phyloP scores from a whole-genome alignment of 2,888 invertebrate genomes.

The Mycalesis mineus region DNA sequence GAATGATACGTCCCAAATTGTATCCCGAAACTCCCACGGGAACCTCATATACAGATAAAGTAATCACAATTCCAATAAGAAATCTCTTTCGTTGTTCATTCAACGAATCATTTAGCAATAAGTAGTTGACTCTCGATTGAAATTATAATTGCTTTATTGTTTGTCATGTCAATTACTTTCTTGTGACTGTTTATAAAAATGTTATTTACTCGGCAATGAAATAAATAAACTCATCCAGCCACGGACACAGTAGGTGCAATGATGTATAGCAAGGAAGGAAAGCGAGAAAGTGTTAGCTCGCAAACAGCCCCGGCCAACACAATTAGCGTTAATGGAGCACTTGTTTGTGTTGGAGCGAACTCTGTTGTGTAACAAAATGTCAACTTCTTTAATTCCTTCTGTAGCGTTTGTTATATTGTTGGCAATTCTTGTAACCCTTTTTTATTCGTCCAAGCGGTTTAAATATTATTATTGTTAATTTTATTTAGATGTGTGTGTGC shows the following conservation, averaged over 20 bases:
- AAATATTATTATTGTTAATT: too few relatives aligned
- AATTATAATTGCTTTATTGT: too few relatives aligned
- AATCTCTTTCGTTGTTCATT: too few relatives aligned
- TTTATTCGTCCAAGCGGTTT: background rate
- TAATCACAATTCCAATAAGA: too few relatives aligned
- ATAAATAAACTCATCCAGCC: background rate
- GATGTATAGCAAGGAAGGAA: constrained; percentile 16
- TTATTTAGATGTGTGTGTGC: too few relatives aligned
- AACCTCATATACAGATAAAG: too few relatives aligned
- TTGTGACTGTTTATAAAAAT: too few relatives aligned
- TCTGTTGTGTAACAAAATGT: constrained; percentile 26
- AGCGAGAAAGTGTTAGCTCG: constrained; percentile 10
- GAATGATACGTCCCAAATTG: too few relatives aligned
- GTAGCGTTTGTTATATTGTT: constrained; percentile 8
- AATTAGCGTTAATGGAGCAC: constrained; percentile 58
- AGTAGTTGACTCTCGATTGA: too few relatives aligned
- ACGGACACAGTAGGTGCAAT: constrained; percentile 9
- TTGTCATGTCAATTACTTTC: too few relatives aligned
- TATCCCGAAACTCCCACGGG: too few relatives aligned
- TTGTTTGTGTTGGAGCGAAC: constrained; percentile 42
- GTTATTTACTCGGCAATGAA: background rate
- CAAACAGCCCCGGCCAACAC: constrained; percentile 39
- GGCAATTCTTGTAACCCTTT: background rate
- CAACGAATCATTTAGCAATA: too few relatives aligned
- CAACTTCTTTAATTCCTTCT: constrained; percentile 20